phyloP scores from a whole-genome alignment of 2,797 vertebrate genomes.

The Salarias fasciatus region DNA sequence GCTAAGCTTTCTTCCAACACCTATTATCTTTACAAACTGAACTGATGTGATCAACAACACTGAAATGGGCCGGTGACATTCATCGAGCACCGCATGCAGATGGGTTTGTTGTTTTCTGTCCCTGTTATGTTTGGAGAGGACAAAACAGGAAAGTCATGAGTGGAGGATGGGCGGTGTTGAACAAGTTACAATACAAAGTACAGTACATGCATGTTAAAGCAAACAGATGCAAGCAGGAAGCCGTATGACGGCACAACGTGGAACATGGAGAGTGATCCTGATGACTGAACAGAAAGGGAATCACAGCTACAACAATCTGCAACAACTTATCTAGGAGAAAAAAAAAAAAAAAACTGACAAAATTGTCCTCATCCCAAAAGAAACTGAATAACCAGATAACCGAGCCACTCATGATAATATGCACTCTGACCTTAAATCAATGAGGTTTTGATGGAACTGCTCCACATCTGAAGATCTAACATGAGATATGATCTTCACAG shows the following conservation, averaged over 20 bases:
- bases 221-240: conserved; percentile 69
- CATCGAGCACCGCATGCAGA: conserved; percentile 65
- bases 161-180: conserved; percentile 42
- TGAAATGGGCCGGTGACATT: conserved; percentile 36
- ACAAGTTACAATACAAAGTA: conserved; percentile 16
- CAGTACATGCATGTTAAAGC: conserved; percentile 70
- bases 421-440: conserved; percentile 5
- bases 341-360: not conserved
- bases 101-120: conserved; percentile 33
- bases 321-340: conserved; percentile 7
- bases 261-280: conserved; percentile 59
- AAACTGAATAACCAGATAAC: conserved; percentile 13
- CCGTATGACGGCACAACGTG: conserved; percentile 48
- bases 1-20: not conserved
- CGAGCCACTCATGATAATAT: not conserved
- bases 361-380: conserved; percentile 7
- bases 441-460: conserved; percentile 39
- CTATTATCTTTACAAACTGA: conserved; percentile 12
- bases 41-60: conserved; percentile 26
- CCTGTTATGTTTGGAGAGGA: conserved; percentile 50
- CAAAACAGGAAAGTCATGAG: conserved; percentile 45
- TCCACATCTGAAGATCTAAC: conserved; percentile 41
- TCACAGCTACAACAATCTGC: conserved; percentile 25
- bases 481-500: conserved; percentile 70
- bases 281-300: conserved; percentile 27